Evolutionary conservation across 2,888 invertebrate species (phyloP).

Genomic region (Craniophora ligustri): DNA sequence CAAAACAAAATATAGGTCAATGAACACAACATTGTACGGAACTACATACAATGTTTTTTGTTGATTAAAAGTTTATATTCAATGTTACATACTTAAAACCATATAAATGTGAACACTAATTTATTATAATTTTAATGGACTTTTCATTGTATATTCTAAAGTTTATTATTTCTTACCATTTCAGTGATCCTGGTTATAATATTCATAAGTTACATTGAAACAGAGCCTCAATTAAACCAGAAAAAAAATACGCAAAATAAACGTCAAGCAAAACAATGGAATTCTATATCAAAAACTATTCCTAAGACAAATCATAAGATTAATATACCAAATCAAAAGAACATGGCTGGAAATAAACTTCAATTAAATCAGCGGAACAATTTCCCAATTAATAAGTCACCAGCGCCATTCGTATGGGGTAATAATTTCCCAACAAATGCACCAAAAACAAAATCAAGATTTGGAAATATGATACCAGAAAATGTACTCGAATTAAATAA

Average conservation of each 20-base stretch:
- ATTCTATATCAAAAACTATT: not conserved
- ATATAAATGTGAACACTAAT: no score
- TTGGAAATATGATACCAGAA: not conserved
- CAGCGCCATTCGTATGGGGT: no score
- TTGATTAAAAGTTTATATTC: no score
- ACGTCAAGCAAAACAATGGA: not conserved
- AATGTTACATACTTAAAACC: no score
- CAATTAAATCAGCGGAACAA: not conserved
- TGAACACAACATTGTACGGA: no score
- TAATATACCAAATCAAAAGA: not conserved
- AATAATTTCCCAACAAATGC: not conserved
- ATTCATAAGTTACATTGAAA: no score
- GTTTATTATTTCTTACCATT: no score
- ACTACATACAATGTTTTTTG: no score
- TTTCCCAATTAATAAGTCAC: not conserved
- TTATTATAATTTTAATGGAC: no score
- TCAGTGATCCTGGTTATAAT: no score
- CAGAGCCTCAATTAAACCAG: not conserved
- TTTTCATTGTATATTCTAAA: no score
- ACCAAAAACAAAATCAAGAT: not conserved
- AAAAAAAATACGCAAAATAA: not conserved
- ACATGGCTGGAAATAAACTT: not conserved
- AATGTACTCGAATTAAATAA: not conserved
- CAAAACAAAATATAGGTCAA: no score
- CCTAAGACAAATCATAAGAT: not conserved